Base-by-base conservation (phyloP, 2,888 invertebrate genomes). In the Drosophila ustulata region DNA sequence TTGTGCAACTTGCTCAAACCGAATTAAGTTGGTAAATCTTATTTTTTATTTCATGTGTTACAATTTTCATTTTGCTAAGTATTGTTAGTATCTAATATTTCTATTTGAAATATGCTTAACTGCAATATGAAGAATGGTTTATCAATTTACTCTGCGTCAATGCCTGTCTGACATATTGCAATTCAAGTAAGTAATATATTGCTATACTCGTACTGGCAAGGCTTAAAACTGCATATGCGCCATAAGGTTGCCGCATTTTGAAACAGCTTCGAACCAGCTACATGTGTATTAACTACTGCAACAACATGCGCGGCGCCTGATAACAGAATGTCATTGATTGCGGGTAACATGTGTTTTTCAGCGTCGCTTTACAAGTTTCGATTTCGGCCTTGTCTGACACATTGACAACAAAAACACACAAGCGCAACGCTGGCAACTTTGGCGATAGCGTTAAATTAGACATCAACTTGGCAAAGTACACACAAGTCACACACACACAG, bases 371-470 rank as follows among this genome's bases (percentile, higher is more conserved):
- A 78, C 84, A 70, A 68, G 68, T 69, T 80, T 56, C 70, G 64
- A 70, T 82, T 79, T 82, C 71, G 61, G 71, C 49, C 77, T 58
- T 52, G 43, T 53, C 53, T 74, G 86, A 82, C 88, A 83, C 80
- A 77, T 82, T 88, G 83, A 88, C 88, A 88, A 75, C 52, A 58
- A 66, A 70, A 58, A 67, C 71, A 61, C 46, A 32, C 2, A 59
- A 58, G 74, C 75, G 82, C 76, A 58, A 58, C 66, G 82, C 75
- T 85, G 69, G 66, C 71, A 85, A 85, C 77, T 79, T 78, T 80
- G 34, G 58, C 73, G 89, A 82, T 82, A 86, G 87, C 89, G 88
- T 88, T 88, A 83, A 83, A 83, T 83, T 83, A 83, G 83, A 83
- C 78, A 76, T 83, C 88, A 80, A 80, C 83, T 86, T 83, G 86